Evolutionary conservation across 2,888 invertebrate genomes (phyloP).

Genomic region (Troides aeacus): DNA sequence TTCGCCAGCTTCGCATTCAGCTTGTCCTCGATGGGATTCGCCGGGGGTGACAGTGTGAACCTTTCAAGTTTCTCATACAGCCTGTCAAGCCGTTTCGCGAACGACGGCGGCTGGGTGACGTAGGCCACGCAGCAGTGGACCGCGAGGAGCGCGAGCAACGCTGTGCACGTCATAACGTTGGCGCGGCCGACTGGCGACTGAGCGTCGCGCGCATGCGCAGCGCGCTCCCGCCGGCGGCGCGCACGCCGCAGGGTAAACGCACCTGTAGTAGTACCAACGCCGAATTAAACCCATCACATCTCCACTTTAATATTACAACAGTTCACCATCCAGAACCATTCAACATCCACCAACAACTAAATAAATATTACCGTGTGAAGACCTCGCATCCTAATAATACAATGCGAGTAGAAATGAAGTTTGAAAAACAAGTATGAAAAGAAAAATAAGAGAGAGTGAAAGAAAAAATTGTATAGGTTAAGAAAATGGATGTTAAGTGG

Average conservation of each 20-base stretch:
- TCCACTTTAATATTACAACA: no score
- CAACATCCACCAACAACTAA: no score
- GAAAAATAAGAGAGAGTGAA: no score
- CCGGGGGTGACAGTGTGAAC: constrained; percentile 46
- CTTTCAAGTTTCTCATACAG: constrained; percentile 63
- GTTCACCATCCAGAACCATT: no score
- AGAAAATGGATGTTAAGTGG: no score
- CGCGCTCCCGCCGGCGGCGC: constrained; percentile 36
- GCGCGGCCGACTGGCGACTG: constrained; percentile 54
- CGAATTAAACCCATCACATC: no score
- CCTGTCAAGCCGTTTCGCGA: constrained; percentile 56
- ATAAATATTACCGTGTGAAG: no score
- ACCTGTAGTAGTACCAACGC: constrained; percentile 15
- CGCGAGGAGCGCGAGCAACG: constrained; percentile 51
- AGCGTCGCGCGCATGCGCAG: constrained; percentile 42
- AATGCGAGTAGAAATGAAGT: no score
- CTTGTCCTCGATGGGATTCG: constrained; percentile 43
- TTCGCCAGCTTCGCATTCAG: constrained; percentile 60
- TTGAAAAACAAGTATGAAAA: no score
- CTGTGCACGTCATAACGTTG: constrained; percentile 58
- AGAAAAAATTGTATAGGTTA: no score
- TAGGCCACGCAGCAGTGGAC: constrained; percentile 54
- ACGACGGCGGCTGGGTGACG: constrained; percentile 57
- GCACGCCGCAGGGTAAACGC: constrained; percentile 29
- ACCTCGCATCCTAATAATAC: no score